Evolutionary conservation across 2,113 vertebrate genomes (phyloP), one percentile per base, ranked within the genome.

Genomic region (Albula goreensis): DNA sequence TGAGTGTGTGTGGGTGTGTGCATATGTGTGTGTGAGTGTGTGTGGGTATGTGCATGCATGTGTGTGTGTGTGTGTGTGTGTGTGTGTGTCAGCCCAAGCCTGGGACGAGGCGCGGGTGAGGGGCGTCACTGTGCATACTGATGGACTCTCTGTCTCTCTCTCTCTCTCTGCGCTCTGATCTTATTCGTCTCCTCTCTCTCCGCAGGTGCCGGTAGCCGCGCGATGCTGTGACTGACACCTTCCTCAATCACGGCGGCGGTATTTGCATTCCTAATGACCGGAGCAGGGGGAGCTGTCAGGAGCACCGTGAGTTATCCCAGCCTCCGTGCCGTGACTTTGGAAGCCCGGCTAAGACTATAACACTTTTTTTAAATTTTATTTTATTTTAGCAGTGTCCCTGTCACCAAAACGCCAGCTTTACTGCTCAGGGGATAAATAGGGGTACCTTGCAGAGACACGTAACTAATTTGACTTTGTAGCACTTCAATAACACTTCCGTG

Each of bases 251-350:
- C 48, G 63, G 31, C 63, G 4, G 66, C 50, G 15, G 49, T 66
- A 86, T 86, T 86, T 86, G 85, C 85, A 86, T 83, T 82, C 85
- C 66, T 56, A 86, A 86, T 78, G 85, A 60, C 81, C 15, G 85
- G 22, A 25, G 50, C 9, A 50, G 51, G 48, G 57, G 70, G 52
- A 57, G 83, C 83, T 88, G 83, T 87, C 79, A 82, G 41, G 77
- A 48, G 81, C n/a, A 56, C 17, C 25, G 31, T 86, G 80, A 86
- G 81, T 86, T 86, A 86, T 85, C 60, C 41, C 15, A 48, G 70
- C 31, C 2, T 22, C 66, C 56, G 51, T 50, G 77, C 49, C 51
- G 70, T 82, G 50, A 82, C 83, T 57, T 56, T 22, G 2, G 57
- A 41, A 78, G 50, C 2, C 63, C 15, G 6, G 31, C 25, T 7